Evolutionary conservation across 2,113 vertebrate genomes (phyloP), one percentile per base, ranked within the genome.

Genomic region (Hoplias malabaricus): DNA sequence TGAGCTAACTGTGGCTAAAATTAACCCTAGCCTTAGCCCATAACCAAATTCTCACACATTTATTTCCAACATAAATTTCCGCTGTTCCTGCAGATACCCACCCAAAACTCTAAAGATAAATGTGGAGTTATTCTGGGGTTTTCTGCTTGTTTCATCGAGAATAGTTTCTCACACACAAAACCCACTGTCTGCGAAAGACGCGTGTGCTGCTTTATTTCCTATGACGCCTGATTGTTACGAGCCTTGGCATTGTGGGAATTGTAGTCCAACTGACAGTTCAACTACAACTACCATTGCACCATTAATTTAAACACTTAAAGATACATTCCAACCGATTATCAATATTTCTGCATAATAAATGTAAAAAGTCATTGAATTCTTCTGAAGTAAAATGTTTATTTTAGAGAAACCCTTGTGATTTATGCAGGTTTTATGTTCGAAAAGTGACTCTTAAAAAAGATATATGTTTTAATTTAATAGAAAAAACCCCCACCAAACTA

Each of bases 71-170:
- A 21, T 72, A 40, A 73, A 50, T 25, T 21, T 25, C 27, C n/a
- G 23, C 0, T n/a, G 56, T 29, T 36, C 62, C 2, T 1, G 29
- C 33, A 36, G 4, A 8, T 42, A 76, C 73, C 21, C 80, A 80
- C 73, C 78, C 62, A 48, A 46, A 69, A 69, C 10, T 50, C 16
- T 63, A 43, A 29, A 73, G 33, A 38, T 50, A 74, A 74, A 25
- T 12, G 5, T 38, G 8, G 9, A 16, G 19, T 9, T 70, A 40
- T 29, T 61, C 56, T 74, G 19, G 11, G 5, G 65, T 14, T 56
- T 73, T 29, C n/a, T 75, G 53, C 48, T 69, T 69, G 66, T 36
- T 46, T 34, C 80, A 82, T 82, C 13, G 74, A 82, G 34, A 69
- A 69, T 2, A 31, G 53, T 34, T 50, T 16, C 43, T 19, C 27